Conservation (phyloP, 1,140 invertebrate genomes). For the Battus philenor region DNA sequence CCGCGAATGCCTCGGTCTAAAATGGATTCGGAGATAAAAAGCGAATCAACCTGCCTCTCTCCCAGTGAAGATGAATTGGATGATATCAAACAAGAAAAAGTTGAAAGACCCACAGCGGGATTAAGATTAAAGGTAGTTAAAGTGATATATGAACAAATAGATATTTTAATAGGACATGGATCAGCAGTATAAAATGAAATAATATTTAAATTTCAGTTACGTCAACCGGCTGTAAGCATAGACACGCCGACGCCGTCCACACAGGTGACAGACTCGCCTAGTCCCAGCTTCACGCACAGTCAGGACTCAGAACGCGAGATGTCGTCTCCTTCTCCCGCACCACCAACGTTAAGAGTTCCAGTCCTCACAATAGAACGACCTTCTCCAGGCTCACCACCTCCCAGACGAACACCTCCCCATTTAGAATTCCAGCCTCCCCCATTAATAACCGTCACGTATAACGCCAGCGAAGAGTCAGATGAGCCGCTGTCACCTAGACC, state of each 20-base stretch:
- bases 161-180: background rate
- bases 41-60: constrained; percentile 47
- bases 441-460: constrained; percentile 84
- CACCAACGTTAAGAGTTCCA: constrained; percentile 76
- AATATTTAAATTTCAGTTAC: constrained; percentile 56
- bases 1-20: constrained; percentile 62
- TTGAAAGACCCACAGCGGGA: constrained; percentile 44
- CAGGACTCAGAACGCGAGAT: constrained; percentile 68
- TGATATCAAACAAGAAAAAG: constrained; percentile 47
- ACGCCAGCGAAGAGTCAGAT: constrained; percentile 86
- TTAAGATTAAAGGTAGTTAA: constrained; percentile 56
- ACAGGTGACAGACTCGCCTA: constrained; percentile 67
- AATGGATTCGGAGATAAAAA: constrained; percentile 52
- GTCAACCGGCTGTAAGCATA: constrained; percentile 66
- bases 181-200: background rate
- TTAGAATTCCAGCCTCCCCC: constrained; percentile 82
- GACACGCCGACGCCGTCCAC: constrained; percentile 67
- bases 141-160: too few species aligned
- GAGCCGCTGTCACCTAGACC: constrained; percentile 79
- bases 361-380: constrained; percentile 79
- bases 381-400: constrained; percentile 81
- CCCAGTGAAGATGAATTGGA: constrained; percentile 68
- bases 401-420: constrained; percentile 77
- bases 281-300: constrained; percentile 67
- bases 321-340: constrained; percentile 58